A percentile compares a stretch with the other conserved stretches of the same genome.
These are phyloP conservation scores for Falco concolor DNA, from an alignment of 2,797 vertebrate species.

Conservation along the genomic window DNA sequence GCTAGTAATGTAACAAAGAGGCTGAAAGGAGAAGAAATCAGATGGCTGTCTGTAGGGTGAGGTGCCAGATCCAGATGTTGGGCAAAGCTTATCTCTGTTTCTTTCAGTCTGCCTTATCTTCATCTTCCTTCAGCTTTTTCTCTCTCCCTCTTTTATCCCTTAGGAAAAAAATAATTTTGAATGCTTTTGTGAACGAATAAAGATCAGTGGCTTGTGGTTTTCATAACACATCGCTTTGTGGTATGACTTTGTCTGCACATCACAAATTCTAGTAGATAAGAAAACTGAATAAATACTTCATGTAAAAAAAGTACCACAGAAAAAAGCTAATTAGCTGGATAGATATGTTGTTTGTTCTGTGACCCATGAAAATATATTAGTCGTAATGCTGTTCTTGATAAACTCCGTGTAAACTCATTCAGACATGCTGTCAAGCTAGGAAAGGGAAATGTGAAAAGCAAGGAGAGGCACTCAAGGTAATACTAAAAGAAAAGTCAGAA, in stretches of 20 bases:
- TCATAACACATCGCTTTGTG: background rate
- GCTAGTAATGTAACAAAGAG: background rate
- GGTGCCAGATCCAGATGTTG: background rate
- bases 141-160: background rate
- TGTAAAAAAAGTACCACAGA: background rate
- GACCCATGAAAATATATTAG: slow-evolving; percentile 34
- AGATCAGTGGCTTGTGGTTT: slow-evolving; percentile 23
- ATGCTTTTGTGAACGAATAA: slow-evolving; percentile 36
- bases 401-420: slow-evolving; percentile 9
- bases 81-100: background rate
- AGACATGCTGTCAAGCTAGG: background rate
- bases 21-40: background rate
- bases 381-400: slow-evolving; percentile 1
- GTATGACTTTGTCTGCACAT: slow-evolving; percentile 28
- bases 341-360: slow-evolving; percentile 8
- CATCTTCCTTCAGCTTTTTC: background rate
- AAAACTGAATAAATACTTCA: slow-evolving; percentile 18
- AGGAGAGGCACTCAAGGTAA: background rate
- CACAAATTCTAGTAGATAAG: slow-evolving; percentile 33
- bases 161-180: slow-evolving; percentile 18
- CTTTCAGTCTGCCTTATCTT: slow-evolving; percentile 14
- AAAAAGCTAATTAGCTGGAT: slow-evolving; percentile 30
- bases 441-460: background rate
- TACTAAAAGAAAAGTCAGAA: background rate
- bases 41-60: background rate